Percentiles rank a stretch among this genome's conserved stretches.
Evolutionary conservation across 2,113 vertebrate genomes (phyloP).

Genomic region (Oriolus oriolus): DNA sequence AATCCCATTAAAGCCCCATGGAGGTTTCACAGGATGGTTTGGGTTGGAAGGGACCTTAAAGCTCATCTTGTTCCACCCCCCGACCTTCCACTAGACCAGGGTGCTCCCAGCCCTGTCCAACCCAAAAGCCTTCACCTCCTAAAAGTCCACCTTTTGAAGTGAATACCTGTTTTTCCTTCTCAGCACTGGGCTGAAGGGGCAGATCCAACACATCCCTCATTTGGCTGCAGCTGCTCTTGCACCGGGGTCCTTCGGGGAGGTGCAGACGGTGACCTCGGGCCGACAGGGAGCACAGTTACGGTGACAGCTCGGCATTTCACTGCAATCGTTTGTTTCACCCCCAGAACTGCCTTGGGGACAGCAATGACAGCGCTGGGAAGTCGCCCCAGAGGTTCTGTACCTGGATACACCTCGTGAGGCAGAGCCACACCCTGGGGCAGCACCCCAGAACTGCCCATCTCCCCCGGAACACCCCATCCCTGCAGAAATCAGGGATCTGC

Average conservation of each 20-base stretch:
- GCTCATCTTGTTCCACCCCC: accelerated
- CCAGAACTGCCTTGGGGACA: neutral
- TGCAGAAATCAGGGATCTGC: neutral
- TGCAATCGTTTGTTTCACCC: neutral
- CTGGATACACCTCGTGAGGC: neutral
- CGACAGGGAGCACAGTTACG: neutral
- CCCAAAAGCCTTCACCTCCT: neutral
- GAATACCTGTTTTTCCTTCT: neutral
- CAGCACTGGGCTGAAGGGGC: neutral
- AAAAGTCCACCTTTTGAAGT: neutral
- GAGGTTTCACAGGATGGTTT: neutral
- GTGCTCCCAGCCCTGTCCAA: neutral
- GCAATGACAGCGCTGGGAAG: neutral
- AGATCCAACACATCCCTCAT: neutral
- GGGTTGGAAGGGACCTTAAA: neutral
- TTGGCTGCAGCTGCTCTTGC: neutral
- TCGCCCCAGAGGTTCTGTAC: neutral
- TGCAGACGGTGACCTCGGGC: neutral
- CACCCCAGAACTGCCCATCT: neutral
- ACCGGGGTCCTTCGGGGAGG: neutral
- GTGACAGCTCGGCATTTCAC: neutral
- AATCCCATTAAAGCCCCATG: neutral
- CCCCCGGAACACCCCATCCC: accelerated
- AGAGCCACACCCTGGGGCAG: neutral
- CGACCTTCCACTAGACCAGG: neutral